phyloP scores from a whole-genome alignment of 2,888 invertebrate species.

The Cryptocephalus primarius region DNA sequence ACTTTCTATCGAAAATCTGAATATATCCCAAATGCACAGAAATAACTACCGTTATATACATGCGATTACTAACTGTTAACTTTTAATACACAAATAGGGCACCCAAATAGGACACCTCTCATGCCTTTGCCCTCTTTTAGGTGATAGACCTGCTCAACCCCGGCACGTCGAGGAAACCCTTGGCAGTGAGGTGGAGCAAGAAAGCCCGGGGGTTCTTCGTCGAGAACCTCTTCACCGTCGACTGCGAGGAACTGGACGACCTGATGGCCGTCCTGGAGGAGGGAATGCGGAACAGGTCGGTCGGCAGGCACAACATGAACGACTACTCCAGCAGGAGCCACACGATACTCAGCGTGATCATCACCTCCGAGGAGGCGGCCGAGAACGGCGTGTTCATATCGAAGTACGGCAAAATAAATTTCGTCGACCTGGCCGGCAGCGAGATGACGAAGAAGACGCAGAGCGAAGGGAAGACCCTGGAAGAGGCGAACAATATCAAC shows the following conservation, averaged over 20 bases:
- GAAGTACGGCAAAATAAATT: slow-evolving; percentile 88
- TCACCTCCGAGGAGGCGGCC: slow-evolving; percentile 74
- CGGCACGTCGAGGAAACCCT: slow-evolving; percentile 65
- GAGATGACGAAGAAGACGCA: slow-evolving; percentile 90
- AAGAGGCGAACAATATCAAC: slow-evolving; percentile 94
- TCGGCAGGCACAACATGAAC: slow-evolving; percentile 87
- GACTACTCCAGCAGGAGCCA: slow-evolving; percentile 83
- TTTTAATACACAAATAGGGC: too few relatives aligned
- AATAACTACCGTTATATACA: too few relatives aligned
- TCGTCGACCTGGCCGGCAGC: slow-evolving; percentile 93
- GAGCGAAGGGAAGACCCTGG: slow-evolving; percentile 76
- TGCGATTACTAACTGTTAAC: too few relatives aligned
- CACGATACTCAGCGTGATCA: slow-evolving; percentile 81
- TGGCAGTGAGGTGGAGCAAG: slow-evolving; percentile 90
- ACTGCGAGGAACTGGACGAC: slow-evolving; percentile 88
- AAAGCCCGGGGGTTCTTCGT: slow-evolving; percentile 89
- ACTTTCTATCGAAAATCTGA: too few relatives aligned
- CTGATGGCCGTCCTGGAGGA: slow-evolving; percentile 88
- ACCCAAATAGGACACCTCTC: too few relatives aligned
- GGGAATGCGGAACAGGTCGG: slow-evolving; percentile 84
- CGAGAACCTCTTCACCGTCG: slow-evolving; percentile 90
- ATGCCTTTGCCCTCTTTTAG: too few relatives aligned
- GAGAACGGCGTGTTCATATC: slow-evolving; percentile 77
- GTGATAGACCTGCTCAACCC: slow-evolving; percentile 91
- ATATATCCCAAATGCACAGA: too few relatives aligned